Conservation (phyloP, 2,113 vertebrate species). For the Psilopogon haemacephalus region DNA sequence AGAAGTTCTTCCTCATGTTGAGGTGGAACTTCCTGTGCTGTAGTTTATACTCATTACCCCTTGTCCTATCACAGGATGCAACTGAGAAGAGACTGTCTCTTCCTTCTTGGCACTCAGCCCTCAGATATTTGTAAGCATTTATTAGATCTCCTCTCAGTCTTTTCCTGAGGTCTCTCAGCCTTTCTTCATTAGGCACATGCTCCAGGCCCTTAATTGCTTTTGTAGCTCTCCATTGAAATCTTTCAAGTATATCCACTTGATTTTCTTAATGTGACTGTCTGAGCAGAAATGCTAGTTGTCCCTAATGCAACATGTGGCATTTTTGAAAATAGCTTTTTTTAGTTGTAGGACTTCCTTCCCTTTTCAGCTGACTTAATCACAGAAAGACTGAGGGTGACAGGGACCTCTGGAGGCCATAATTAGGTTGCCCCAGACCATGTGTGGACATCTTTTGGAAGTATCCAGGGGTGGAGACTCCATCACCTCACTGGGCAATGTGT, state of each 20-base stretch:
- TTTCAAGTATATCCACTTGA: not conserved
- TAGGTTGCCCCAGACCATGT: not conserved
- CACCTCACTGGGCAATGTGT: not conserved
- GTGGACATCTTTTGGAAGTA: not conserved
- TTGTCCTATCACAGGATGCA: too few relatives aligned
- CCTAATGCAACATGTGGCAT: not conserved
- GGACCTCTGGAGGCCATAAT: not conserved
- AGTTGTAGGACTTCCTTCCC: not conserved
- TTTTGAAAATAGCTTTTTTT: not conserved
- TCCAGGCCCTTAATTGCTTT: too few relatives aligned
- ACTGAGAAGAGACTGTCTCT: too few relatives aligned
- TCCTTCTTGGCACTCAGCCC: too few relatives aligned
- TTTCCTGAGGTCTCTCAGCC: too few relatives aligned
- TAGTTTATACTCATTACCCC: too few relatives aligned
- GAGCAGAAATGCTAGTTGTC: not conserved
- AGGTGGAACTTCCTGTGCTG: too few relatives aligned
- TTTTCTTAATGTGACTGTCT: not conserved
- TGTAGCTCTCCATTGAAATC: too few relatives aligned
- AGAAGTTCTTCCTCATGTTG: too few relatives aligned
- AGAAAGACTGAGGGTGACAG: not conserved
- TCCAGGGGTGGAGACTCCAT: rapidly evolving
- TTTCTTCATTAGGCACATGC: too few relatives aligned
- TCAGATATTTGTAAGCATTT: too few relatives aligned
- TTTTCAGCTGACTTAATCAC: not conserved
- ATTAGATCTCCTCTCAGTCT: too few relatives aligned